Evolutionary conservation across 1,140 invertebrate species (phyloP), one percentile per base, ranked within the genome.

Genomic region (Microplitis mediator): DNA sequence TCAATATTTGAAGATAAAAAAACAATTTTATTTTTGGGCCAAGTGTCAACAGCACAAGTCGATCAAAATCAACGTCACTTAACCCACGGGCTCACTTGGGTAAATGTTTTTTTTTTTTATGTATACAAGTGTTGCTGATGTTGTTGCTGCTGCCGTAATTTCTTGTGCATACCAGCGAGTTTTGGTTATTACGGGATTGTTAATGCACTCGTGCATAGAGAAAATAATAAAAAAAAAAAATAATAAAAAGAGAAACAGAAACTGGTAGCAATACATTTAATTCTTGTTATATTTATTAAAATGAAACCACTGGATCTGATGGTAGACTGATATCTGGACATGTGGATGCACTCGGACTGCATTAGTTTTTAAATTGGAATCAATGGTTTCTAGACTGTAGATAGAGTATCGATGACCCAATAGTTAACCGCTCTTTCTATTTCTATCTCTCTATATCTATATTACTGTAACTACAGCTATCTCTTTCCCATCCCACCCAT

Each of bases 11-110:
- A 63, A 45, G 64, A 62, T 51, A 39, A 64, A 69, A 64, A 69
- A 64, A 69, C 61, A 73, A 73, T 61, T 62, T n/a, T 58, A 23
- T 58, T 58, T 63, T 61, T 45, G 58, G 62, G 66, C 50, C 51
- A 31, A 68, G 45, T 69, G 71, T 68, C 71, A 73, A 52, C 65
- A 58, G 68, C 71, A 68, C 71, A 65, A 67, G 35, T 62, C 58
- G 65, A 73, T 73, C 65, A 34, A 58, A 34, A 63, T 69, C 35
- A 61, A 68, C 60, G 66, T 67, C 56, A 58, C 39, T 61, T 16
- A 32, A 36, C 45, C 39, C 23, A 52, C 54, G 32, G 31, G 16
- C 65, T 54, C 60, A 62, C 16, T 34, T 50, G 36, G 62, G 62
- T 69, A 72, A 72, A 62, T 51, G 23, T 71, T 45, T 63, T 45